Evolutionary conservation across 1,140 invertebrate species (phyloP), one percentile per base, ranked within the genome.

Genomic region (Temnothorax curvispinosus): DNA sequence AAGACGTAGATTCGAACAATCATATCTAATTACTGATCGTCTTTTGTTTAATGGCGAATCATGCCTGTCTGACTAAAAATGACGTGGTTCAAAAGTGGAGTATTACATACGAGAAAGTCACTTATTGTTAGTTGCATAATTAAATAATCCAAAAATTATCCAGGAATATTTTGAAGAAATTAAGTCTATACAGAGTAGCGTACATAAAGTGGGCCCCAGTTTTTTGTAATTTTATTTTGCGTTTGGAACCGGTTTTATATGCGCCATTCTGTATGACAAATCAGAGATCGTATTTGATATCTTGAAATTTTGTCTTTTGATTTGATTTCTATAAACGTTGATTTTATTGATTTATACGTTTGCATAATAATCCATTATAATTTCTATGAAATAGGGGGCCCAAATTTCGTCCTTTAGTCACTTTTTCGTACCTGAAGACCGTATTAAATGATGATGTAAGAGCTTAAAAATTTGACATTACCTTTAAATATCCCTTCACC

Each of bases 1-100:
- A 50, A 62, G 21, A 87, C 60, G 76, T 82, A 89, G 80, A 88
- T 90, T 82, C 56, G 64, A 85, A 44, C 80, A 74, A 44, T 72
- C 38, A 21, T 21, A 50, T 62, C 54, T 84, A 41, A 84, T 84
- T 84, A 84, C 41, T 44, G n/a, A 3, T 47, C 41, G 41, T 69
- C 15, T 44, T 58, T 56, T 56, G 47, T 60, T 15, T 56, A 47
- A 60, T 21, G 35, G 38, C 32, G 54, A 72, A 27, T 75, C n/a
- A 18, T 58, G 54, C 3, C n/a, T 60, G 69, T 47, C 32, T 32
- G 9, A 58, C 41, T 27, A 56, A n/a, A 67, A 54, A 52, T 80
- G 47, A 13, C 38, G 9, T 47, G 41, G 41, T 38, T 50, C 13
- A 13, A 11, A 54, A 56, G 47, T 13, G 4, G 13, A 21, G 11